Base-by-base conservation (phyloP, 2,113 vertebrate genomes). In the Tragulus kanchil region DNA sequence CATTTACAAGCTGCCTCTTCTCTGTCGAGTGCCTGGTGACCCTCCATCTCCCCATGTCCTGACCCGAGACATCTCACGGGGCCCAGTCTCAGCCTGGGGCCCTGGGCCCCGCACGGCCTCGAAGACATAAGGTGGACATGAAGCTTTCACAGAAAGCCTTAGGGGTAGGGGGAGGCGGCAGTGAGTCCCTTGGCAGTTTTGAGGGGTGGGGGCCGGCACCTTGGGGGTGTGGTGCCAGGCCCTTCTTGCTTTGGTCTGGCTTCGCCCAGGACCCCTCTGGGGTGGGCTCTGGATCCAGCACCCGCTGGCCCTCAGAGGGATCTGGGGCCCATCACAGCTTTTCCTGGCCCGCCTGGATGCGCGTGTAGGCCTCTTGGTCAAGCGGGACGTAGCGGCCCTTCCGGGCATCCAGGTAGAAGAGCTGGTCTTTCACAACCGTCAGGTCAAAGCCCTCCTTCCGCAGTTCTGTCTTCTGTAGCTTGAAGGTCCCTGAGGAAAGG, bases 381-480 rank as follows among this genome's bases (percentile, higher is more conserved):
- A 99, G 96, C 0, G 95, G 98, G 84, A 99, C 92, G 36, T 99
- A 99, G 95, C 94, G 90, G 97, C 99, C 98, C 98, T 99, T 99
- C 94, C 98, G 99, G 97, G 99, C 98, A 89, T 99, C 99, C 99
- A 99, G 98, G 98, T 99, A 99, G 98, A 99, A 99, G 90, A 99
- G 98, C 83, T 97, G 99, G 98, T 99, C 99, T 42, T 99, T 99
- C 96, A 99, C 99, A 1, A 98, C 16, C 0, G 79, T 2, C 0
- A 99, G 99, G 96, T 99, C 97, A 6, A 99, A 99, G 85, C 99
- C 98, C 6, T 99, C 99, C 93, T 99, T 99, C 28, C 99, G 99
- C 97, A 99, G 97, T 3, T 99, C 99, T 12, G 97, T 98, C 98
- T 99, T 99, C 98, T 99, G 99, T 98, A 99, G 99, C 98, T 99